Conservation (phyloP, 2,888 invertebrate species). For the Deilephila porcellus region DNA sequence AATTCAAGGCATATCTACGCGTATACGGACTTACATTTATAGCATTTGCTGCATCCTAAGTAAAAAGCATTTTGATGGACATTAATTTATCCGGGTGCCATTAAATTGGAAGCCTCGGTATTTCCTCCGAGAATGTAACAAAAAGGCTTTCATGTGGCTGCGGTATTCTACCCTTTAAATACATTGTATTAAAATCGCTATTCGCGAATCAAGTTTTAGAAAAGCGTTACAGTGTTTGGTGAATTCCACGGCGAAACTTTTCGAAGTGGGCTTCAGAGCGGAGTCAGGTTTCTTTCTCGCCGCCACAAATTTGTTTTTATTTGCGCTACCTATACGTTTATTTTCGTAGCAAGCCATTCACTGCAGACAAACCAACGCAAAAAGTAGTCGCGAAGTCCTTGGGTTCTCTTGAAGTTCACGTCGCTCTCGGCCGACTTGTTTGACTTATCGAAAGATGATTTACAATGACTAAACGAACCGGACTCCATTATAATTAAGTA, state of each 20-base stretch:
- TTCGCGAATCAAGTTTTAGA: slow-evolving; percentile 48
- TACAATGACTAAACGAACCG: slow-evolving; percentile 40
- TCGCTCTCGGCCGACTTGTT: slow-evolving; percentile 32
- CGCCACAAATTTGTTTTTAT: slow-evolving; percentile 64
- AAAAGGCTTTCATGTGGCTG: slow-evolving; percentile 55
- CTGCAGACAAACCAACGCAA: slow-evolving; percentile 52
- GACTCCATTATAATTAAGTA: slow-evolving; percentile 33
- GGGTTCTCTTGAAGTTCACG: slow-evolving; percentile 36
- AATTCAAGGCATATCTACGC: background rate
- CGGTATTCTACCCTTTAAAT: slow-evolving; percentile 50
- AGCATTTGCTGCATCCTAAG: slow-evolving; percentile 11
- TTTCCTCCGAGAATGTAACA: slow-evolving; percentile 68
- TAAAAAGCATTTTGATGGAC: slow-evolving; percentile 50
- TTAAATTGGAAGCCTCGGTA: slow-evolving; percentile 71
- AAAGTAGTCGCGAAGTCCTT: slow-evolving; percentile 49
- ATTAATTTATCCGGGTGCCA: slow-evolving; percentile 64
- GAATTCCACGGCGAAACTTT: slow-evolving; percentile 58
- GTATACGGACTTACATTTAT: slow-evolving; percentile 27
- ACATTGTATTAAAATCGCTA: slow-evolving; percentile 58
- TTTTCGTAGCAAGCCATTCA: slow-evolving; percentile 54
- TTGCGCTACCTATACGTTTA: slow-evolving; percentile 39
- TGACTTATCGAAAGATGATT: slow-evolving; percentile 33
- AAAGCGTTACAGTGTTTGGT: slow-evolving; percentile 61
- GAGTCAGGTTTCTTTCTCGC: slow-evolving; percentile 62
- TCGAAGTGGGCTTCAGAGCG: slow-evolving; percentile 46